Evolutionary conservation across 2,888 invertebrate genomes (phyloP).

Genomic region (Graphium colonna): DNA sequence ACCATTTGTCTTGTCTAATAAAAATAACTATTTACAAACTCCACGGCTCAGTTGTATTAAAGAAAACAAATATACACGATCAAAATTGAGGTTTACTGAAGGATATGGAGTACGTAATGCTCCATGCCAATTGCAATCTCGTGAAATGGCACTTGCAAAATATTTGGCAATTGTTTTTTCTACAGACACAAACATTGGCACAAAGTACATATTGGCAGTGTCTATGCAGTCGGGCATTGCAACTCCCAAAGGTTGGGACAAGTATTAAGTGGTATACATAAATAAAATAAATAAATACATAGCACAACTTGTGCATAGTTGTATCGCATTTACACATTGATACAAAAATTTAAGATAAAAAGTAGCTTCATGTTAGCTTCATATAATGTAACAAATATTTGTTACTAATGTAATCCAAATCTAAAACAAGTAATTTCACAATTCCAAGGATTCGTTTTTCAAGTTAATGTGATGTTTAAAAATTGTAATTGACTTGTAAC

Average conservation of each 20-base stretch:
- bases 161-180: background rate
- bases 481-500: background rate
- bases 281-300: too few relatives aligned
- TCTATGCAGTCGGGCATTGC: background rate
- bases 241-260: too few relatives aligned
- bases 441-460: background rate
- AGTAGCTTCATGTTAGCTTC: too few relatives aligned
- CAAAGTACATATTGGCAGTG: background rate
- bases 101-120: background rate
- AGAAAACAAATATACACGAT: background rate
- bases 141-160: background rate
- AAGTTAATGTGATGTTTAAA: too few relatives aligned
- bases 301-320: too few relatives aligned
- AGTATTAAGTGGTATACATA: too few relatives aligned
- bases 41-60: conserved; percentile 2
- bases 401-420: too few relatives aligned
- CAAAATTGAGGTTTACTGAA: background rate
- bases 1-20: conserved; percentile 2
- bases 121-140: background rate
- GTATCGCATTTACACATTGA: too few relatives aligned
- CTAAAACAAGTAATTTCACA: too few relatives aligned
- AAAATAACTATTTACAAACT: conserved; percentile 13
- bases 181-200: background rate
- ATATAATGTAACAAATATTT: too few relatives aligned
- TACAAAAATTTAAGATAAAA: too few relatives aligned